Percentiles rank a stretch among this genome's conserved stretches.
Conservation (phyloP, 1,140 invertebrate species). For the Parasteatoda tepidariorum region DNA sequence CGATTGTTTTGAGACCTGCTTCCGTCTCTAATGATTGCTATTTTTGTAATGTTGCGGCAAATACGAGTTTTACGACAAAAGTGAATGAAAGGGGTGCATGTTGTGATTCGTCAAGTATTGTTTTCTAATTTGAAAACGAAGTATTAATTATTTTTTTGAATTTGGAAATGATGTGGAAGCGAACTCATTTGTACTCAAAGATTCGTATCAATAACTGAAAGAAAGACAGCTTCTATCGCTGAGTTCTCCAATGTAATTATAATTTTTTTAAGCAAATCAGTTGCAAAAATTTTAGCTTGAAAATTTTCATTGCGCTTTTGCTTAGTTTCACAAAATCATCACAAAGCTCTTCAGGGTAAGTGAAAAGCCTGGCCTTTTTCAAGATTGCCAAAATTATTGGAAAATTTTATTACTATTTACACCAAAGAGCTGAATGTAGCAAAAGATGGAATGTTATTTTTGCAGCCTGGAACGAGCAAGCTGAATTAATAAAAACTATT, state of each 20-base stretch:
- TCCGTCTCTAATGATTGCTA: neutral
- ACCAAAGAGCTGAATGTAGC: slow-evolving; percentile 34
- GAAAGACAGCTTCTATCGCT: too few relatives aligned
- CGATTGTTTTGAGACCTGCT: neutral
- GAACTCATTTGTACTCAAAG: slow-evolving; percentile 43
- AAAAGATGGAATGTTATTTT: slow-evolving; percentile 55
- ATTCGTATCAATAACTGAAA: too few relatives aligned
- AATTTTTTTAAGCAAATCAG: too few relatives aligned
- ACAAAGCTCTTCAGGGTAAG: too few relatives aligned
- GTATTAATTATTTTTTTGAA: slow-evolving; percentile 14
- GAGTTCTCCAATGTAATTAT: too few relatives aligned
- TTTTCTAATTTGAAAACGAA: slow-evolving; percentile 45
- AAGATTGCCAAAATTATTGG: slow-evolving; percentile 32
- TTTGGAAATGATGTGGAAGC: slow-evolving; percentile 34
- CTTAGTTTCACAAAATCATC: too few relatives aligned
- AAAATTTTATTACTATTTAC: slow-evolving; percentile 47
- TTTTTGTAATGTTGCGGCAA: neutral
- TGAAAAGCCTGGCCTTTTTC: slow-evolving; percentile 8
- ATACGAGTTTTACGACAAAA: neutral
- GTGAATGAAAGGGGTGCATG: slow-evolving; percentile 32
- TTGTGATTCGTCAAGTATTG: slow-evolving; percentile 40
- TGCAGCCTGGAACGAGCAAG: slow-evolving; percentile 56
- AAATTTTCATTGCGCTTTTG: too few relatives aligned
- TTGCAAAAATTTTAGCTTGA: too few relatives aligned
- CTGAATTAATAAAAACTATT: slow-evolving; percentile 57